Evolutionary conservation across 2,888 invertebrate genomes (phyloP).

Genomic region (Drosophila atripex): DNA sequence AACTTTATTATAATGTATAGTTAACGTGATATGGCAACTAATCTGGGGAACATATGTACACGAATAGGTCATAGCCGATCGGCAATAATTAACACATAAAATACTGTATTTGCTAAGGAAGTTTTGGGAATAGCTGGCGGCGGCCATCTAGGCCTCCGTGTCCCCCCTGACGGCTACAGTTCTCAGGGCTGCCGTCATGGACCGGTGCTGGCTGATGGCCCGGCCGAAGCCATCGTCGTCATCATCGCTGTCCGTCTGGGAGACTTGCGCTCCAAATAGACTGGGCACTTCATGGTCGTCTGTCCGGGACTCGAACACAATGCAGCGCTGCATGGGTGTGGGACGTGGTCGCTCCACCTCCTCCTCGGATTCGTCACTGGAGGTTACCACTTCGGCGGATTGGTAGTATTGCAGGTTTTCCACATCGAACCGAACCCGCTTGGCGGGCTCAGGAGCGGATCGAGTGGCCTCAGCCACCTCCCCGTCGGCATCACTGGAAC

Average conservation of each 20-base stretch:
- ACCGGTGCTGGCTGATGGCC: constrained; percentile 85
- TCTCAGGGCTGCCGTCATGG: constrained; percentile 81
- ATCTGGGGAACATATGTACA: constrained; percentile 26
- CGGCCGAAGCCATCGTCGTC: constrained; percentile 65
- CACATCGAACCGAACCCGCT: constrained; percentile 75
- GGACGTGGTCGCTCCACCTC: constrained; percentile 39
- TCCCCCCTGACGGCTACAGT: constrained; percentile 21
- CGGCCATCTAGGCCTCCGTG: constrained; percentile 54
- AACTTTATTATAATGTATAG: constrained; percentile 26
- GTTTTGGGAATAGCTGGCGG: constrained; percentile 13
- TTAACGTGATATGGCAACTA: constrained; percentile 43
- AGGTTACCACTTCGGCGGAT: constrained; percentile 52
- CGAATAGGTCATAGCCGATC: constrained; percentile 13
- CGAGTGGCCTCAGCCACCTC: constrained; percentile 12
- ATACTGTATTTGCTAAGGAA: constrained; percentile 73
- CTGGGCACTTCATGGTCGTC: constrained; percentile 44
- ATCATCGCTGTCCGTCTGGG: constrained; percentile 60
- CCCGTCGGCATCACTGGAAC: constrained; percentile 53
- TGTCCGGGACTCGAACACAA: constrained; percentile 17
- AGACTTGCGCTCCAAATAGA: constrained; percentile 71
- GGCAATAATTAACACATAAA: constrained; percentile 58
- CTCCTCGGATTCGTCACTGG: constrained; percentile 49
- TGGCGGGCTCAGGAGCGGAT: constrained; percentile 55
- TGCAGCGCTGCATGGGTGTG: constrained; percentile 60
- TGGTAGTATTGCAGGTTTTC: constrained; percentile 70